Evolutionary conservation across 2,888 invertebrate species (phyloP).

Genomic region (Parnassius orleans): DNA sequence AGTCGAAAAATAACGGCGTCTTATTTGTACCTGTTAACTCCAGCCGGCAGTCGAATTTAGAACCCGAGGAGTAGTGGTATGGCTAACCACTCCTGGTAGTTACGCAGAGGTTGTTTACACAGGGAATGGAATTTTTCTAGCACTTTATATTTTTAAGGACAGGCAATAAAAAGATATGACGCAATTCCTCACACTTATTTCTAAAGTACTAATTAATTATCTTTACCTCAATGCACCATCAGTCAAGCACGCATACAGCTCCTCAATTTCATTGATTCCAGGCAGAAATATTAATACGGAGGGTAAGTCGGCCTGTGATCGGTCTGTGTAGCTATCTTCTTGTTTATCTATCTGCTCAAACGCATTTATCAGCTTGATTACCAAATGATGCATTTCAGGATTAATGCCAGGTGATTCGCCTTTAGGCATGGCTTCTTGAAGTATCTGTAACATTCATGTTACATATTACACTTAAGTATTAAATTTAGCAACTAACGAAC

Average conservation of each 20-base stretch:
- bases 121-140: too few relatives aligned
- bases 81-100: too few relatives aligned
- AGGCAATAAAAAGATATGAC: too few relatives aligned
- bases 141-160: too few relatives aligned
- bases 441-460: conserved; percentile 54
- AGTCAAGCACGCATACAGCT: conserved; percentile 75
- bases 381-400: conserved; percentile 81
- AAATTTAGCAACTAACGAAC: too few relatives aligned
- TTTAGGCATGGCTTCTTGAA: conserved; percentile 56
- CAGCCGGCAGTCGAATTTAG: too few relatives aligned
- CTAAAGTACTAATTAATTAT: neutral
- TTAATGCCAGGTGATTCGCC: conserved; percentile 79
- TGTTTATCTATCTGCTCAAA: conserved; percentile 84
- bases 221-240: conserved; percentile 51
- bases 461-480: too few relatives aligned
- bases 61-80: too few relatives aligned
- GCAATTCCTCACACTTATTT: too few relatives aligned
- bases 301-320: conserved; percentile 55
- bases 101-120: too few relatives aligned
- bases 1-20: too few relatives aligned
- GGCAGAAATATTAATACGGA: conserved; percentile 95
- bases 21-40: too few relatives aligned
- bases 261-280: conserved; percentile 92
- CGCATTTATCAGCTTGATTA: conserved; percentile 81
- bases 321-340: conserved; percentile 57